A percentile compares a stretch with the other conserved stretches of the same genome.
Evolutionary conservation across 2,797 vertebrate species (phyloP).

Genomic region (Apogon hyalosoma): DNA sequence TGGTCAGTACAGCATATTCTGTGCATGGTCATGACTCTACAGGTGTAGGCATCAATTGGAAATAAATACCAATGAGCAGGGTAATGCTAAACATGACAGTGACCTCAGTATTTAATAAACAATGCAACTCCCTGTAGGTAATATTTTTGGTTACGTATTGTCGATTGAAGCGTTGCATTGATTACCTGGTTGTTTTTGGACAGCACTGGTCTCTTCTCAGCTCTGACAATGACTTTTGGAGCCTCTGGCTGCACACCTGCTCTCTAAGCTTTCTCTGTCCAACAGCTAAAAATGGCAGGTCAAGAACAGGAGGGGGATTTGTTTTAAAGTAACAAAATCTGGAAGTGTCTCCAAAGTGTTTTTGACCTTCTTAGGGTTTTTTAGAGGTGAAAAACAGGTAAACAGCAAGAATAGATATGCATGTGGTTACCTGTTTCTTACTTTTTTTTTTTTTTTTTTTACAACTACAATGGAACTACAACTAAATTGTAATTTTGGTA

Average conservation of each 20-base stretch:
- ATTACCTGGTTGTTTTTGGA: slow-evolving; percentile 31
- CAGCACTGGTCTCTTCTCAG: slow-evolving; percentile 16
- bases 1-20: no score
- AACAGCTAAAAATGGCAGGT: slow-evolving; percentile 16
- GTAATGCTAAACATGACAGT: no score
- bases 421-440: neutral
- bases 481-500: slow-evolving; percentile 26
- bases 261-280: slow-evolving; percentile 34
- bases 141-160: slow-evolving; percentile 1
- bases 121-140: no score
- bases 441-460: no score
- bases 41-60: no score
- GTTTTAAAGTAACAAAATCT: slow-evolving; percentile 16
- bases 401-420: no score
- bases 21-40: no score
- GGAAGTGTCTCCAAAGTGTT: neutral
- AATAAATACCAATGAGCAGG: no score
- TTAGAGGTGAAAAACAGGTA: neutral
- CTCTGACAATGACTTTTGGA: slow-evolving; percentile 32
- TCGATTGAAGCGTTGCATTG: slow-evolving; percentile 44
- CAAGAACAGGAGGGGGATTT: slow-evolving; percentile 2
- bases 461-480: neutral
- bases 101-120: no score
- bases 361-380: neutral
- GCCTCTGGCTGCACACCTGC: slow-evolving; percentile 16